Evolutionary conservation across 1,140 invertebrate genomes (phyloP).

Genomic region (Pseudomyrmex sp.): DNA sequence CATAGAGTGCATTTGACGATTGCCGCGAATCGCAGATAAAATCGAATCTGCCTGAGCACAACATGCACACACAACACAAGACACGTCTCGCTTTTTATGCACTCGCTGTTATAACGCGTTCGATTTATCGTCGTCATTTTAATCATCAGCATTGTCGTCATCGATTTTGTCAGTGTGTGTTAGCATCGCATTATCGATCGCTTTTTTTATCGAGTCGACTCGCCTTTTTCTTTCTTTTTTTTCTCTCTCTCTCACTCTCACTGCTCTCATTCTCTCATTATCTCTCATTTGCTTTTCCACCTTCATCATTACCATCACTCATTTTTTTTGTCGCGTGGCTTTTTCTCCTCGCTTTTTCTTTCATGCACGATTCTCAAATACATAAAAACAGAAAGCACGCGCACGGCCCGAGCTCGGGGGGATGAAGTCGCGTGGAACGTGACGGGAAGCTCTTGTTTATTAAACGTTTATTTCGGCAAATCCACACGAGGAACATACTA

Average conservation of each 20-base stretch:
- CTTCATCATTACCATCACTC: background rate
- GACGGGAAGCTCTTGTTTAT: slow-evolving; percentile 17
- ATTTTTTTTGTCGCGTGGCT: slow-evolving; percentile 24
- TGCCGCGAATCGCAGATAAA: background rate
- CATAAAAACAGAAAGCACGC: slow-evolving; percentile 67
- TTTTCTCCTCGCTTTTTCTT: slow-evolving; percentile 38
- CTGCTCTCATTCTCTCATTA: background rate
- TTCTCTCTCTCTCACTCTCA: slow-evolving; percentile 9
- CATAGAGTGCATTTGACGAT: background rate
- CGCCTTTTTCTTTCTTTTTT: background rate
- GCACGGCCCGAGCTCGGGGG: slow-evolving; percentile 23
- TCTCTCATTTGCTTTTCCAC: slow-evolving; percentile 7
- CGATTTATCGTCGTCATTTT: slow-evolving; percentile 29
- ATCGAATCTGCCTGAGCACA: background rate
- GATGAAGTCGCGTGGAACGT: slow-evolving; percentile 46
- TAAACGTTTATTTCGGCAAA: background rate
- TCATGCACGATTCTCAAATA: slow-evolving; percentile 68
- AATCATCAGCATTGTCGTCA: slow-evolving; percentile 34
- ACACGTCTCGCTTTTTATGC: background rate
- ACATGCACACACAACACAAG: background rate
- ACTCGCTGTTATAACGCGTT: background rate
- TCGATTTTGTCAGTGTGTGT: slow-evolving; percentile 13
- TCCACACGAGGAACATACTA: too few relatives aligned
- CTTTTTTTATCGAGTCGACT: slow-evolving; percentile 5
- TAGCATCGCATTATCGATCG: background rate